These are phyloP conservation scores for Leuciscus idus DNA, from an alignment of 2,113 vertebrate genomes.

Conservation along the genomic window DNA sequence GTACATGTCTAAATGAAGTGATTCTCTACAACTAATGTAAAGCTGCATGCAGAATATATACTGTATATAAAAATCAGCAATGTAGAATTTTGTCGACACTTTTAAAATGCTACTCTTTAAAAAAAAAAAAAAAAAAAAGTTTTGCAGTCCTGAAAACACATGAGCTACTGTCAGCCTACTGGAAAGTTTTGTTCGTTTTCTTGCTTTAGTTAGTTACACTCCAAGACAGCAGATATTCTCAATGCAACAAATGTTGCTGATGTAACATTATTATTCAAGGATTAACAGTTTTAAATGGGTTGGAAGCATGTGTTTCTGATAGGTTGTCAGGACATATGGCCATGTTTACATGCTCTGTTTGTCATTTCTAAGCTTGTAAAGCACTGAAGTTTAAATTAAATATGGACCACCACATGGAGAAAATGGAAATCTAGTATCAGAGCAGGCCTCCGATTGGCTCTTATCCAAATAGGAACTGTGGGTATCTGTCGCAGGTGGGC, in stretches of 20 bases:
- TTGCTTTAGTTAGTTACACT: background rate
- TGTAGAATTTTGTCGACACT: background rate
- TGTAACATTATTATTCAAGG: background rate
- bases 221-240: background rate
- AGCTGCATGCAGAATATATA: background rate
- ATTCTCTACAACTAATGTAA: background rate
- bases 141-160: background rate
- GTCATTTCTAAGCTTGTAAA: constrained; percentile 39
- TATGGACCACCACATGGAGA: constrained; percentile 49
- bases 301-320: constrained; percentile 14
- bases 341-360: constrained; percentile 34
- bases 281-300: background rate
- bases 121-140: too few relatives aligned
- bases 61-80: background rate
- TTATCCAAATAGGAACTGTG: constrained; percentile 61
- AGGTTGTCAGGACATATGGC: constrained; percentile 37
- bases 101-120: background rate
- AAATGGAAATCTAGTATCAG: constrained; percentile 45
- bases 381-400: constrained; percentile 23
- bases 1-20: background rate
- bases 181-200: background rate
- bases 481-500: constrained; percentile 73
- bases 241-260: background rate
- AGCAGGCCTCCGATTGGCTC: constrained; percentile 59
- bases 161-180: background rate